Conservation (phyloP, 2,888 invertebrate species). For the Geophilus truncorum region DNA sequence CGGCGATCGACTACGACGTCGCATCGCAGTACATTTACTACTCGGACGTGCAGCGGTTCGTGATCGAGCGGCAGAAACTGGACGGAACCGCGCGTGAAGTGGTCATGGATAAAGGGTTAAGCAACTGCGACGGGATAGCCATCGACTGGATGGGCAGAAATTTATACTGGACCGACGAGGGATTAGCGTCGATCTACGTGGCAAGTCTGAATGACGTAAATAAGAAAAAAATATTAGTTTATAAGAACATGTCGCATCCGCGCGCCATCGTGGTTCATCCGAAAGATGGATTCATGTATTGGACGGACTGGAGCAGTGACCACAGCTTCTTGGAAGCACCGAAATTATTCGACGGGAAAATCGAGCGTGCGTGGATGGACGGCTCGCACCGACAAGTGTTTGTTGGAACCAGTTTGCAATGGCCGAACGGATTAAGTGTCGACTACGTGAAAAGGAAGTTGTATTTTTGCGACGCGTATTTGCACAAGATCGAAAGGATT, state of each 20-base stretch:
- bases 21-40: conserved; percentile 60
- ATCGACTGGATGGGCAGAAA: conserved; percentile 78
- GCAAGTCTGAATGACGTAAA: conserved; percentile 59
- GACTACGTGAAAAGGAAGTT: conserved; percentile 56
- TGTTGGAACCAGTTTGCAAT: conserved; percentile 56
- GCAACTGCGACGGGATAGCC: conserved; percentile 68
- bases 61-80: conserved; percentile 61
- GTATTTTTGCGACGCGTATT: conserved; percentile 68
- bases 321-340: conserved; percentile 46
- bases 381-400: conserved; percentile 59
- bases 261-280: conserved; percentile 67
- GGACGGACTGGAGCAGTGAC: conserved; percentile 62
- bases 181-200: conserved; percentile 63
- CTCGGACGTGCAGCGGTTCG: conserved; percentile 57
- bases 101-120: conserved; percentile 57
- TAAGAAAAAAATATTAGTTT: conserved; percentile 56
- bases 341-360: conserved; percentile 51
- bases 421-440: conserved; percentile 73
- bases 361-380: conserved; percentile 60
- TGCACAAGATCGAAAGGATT: conserved; percentile 63
- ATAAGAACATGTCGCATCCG: conserved; percentile 57
- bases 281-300: conserved; percentile 65
- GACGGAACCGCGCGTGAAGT: conserved; percentile 58
- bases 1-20: conserved; percentile 65
- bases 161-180: conserved; percentile 78